These are phyloP conservation scores for Platycheirus rosarum DNA, from an alignment of 2,888 invertebrate species.

Conservation along the genomic window DNA sequence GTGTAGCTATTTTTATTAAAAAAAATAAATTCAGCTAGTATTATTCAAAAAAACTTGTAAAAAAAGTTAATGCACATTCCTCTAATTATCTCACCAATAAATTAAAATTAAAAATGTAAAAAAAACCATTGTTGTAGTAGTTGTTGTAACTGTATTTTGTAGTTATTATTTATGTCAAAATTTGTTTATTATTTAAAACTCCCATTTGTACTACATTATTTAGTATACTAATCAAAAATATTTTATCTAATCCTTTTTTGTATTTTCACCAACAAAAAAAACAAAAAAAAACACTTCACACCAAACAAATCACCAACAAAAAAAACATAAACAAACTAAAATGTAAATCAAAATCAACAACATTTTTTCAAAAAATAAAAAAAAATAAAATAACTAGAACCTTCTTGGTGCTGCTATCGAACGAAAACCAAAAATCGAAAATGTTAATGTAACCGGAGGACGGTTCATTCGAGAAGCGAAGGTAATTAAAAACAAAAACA, in stretches of 20 bases:
- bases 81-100: constrained; percentile 15
- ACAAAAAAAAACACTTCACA: constrained; percentile 71
- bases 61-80: constrained; percentile 23
- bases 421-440: constrained; percentile 96
- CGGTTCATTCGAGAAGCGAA: constrained; percentile 98
- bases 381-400: constrained; percentile 57
- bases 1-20: constrained; percentile 53
- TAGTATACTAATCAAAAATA: constrained; percentile 76
- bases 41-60: constrained; percentile 21
- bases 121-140: constrained; percentile 24
- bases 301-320: constrained; percentile 75
- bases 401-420: constrained; percentile 94
- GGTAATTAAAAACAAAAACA: constrained; percentile 85
- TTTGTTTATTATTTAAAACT: constrained; percentile 6
- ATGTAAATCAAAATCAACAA: constrained; percentile 54
- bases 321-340: constrained; percentile 75
- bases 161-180: constrained; percentile 8
- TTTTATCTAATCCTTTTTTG: constrained; percentile 81
- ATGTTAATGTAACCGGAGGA: constrained; percentile 97
- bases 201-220: constrained; percentile 39
- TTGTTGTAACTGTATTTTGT: constrained; percentile 7
- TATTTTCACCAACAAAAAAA: constrained; percentile 77
- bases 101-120: background rate
- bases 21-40: constrained; percentile 16
- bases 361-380: constrained; percentile 49